Base-by-base conservation (phyloP, 2,113 vertebrate genomes). In the Rana temporaria region DNA sequence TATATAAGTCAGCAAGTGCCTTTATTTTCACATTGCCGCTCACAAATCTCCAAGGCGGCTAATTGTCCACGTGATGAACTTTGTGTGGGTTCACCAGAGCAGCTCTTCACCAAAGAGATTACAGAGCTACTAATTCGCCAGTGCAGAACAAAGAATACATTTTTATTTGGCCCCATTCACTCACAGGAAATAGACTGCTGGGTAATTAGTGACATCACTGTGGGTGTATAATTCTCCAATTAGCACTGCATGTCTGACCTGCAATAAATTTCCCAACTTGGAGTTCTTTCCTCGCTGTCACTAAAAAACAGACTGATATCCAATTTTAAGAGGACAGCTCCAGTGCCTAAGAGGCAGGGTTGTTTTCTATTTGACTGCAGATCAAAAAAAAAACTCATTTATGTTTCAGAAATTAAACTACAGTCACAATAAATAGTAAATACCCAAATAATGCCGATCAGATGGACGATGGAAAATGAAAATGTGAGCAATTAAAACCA, bases 181-280 rank as follows among this genome's bases (percentile, higher is more conserved):
- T 5, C 70, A 30, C 80, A 82, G 80, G 80, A 82, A 82, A 75
- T 48, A 32, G 72, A 66, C 63, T n/a, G 80, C 77, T 34, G 4
- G 64, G 67, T 65, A 75, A 70, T 80, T 70, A 80, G 70, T 53
- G n/a, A 38, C 60, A 65, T 32, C 26, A 52, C 48, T 22, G 69
- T 57, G 70, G 70, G 80, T 56, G 70, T 66, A 32, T 66, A 75
- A 82, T 67, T 22, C 20, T 30, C 62, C 80, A 74, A 82, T 75
- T 59, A 75, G 30, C n/a, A 42, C 26, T 14, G 9, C n/a, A 57
- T 48, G 26, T 82, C 22, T 24, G 69, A 74, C 16, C 62, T 55
- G 22, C 55, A 52, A 74, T 57, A 82, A 74, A 69, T 32, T 20
- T 34, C 30, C 34, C 55, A 4, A 14, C 71, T 60, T 60, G 4